These are phyloP conservation scores for Etheostoma perlongum DNA, from an alignment of 2,797 vertebrate genomes.

Conservation along the genomic window DNA sequence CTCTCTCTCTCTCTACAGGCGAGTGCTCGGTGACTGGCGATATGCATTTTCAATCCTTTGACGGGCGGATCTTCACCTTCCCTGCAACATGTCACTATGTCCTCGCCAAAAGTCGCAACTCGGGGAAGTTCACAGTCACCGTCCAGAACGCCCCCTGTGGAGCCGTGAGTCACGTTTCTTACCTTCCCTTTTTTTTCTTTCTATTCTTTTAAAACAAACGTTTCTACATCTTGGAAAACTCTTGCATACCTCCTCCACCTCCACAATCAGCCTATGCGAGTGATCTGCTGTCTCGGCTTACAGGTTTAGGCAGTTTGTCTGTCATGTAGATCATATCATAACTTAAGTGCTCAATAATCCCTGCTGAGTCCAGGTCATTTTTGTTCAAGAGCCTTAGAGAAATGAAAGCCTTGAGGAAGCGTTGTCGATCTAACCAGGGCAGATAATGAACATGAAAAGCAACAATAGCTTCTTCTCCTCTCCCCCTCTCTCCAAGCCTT, in stretches of 20 bases:
- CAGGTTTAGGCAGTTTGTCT: slow-evolving; percentile 46
- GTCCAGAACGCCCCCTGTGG: slow-evolving; percentile 94
- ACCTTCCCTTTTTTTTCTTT: background rate
- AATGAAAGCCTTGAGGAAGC: slow-evolving; percentile 45
- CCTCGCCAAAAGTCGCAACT: slow-evolving; percentile 91
- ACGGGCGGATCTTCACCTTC: slow-evolving; percentile 92
- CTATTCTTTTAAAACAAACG: background rate
- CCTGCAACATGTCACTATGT: slow-evolving; percentile 94
- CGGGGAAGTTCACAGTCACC: slow-evolving; percentile 90
- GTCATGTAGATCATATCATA: slow-evolving; percentile 61
- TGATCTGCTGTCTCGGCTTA: slow-evolving; percentile 15
- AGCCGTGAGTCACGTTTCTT: slow-evolving; percentile 84
- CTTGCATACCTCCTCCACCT: background rate
- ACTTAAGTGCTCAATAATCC: slow-evolving; percentile 58
- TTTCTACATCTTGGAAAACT: slow-evolving; percentile 1
- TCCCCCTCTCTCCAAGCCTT: slow-evolving; percentile 64
- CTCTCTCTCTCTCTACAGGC: slow-evolving; percentile 75
- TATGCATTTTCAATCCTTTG: slow-evolving; percentile 93
- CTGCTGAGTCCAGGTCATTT: slow-evolving; percentile 28
- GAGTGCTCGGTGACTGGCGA: slow-evolving; percentile 97
- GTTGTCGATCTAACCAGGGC: slow-evolving; percentile 61
- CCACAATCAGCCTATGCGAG: background rate
- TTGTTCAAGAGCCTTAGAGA: slow-evolving; percentile 11
- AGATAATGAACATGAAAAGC: slow-evolving; percentile 75
- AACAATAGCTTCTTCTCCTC: slow-evolving; percentile 69